Evolutionary conservation across 2,888 invertebrate genomes (phyloP).

Genomic region (Zygaena filipendulae): DNA sequence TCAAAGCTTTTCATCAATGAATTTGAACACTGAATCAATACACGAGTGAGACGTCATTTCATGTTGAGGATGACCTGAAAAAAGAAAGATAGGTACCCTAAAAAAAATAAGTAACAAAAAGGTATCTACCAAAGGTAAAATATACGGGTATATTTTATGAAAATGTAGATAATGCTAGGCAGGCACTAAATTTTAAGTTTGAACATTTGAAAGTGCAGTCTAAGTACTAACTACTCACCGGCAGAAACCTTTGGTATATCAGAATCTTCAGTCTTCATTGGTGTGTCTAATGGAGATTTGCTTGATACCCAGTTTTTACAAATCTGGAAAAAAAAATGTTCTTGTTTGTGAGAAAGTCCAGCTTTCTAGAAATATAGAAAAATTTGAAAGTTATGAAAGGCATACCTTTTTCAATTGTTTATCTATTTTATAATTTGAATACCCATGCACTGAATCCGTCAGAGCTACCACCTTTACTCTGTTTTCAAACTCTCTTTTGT

Average conservation of each 20-base stretch:
- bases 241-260: constrained; percentile 72
- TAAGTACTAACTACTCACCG: too few species aligned
- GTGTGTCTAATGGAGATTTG: constrained; percentile 60
- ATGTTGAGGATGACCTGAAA: constrained; percentile 71
- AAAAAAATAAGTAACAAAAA: too few species aligned
- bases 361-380: too few species aligned
- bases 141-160: too few species aligned
- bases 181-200: too few species aligned
- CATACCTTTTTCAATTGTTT: constrained; percentile 43
- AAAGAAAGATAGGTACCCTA: too few species aligned
- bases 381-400: constrained; percentile 3
- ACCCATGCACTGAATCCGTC: constrained; percentile 79
- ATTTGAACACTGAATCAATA: constrained; percentile 74
- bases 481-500: constrained; percentile 68
- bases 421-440: constrained; percentile 38
- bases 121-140: too few species aligned
- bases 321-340: constrained; percentile 38
- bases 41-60: constrained; percentile 77
- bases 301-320: constrained; percentile 74
- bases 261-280: constrained; percentile 53
- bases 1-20: constrained; percentile 61
- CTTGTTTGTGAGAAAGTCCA: too few species aligned
- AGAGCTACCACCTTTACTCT: constrained; percentile 79
- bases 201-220: too few species aligned
- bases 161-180: too few species aligned